Conservation (phyloP, 2,113 vertebrate species). For the Sarotherodon lohbergeri region DNA sequence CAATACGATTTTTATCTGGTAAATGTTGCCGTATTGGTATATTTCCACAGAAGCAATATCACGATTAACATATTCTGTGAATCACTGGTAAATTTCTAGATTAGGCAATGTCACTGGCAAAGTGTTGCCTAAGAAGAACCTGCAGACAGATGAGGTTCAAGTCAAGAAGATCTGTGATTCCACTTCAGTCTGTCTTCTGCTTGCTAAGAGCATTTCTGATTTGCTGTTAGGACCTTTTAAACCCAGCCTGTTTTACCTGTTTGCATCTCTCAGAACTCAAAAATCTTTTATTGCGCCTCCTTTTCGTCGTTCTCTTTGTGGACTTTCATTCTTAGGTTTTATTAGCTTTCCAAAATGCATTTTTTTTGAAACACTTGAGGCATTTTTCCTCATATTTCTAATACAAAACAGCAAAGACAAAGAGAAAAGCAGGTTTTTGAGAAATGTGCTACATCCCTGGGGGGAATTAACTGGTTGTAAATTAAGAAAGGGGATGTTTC, state of each 20-base stretch:
- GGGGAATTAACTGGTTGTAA: not conserved
- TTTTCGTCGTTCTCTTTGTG: not conserved
- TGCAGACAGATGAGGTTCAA: not conserved
- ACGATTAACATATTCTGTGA: not conserved
- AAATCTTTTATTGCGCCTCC: not conserved
- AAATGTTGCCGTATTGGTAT: not conserved
- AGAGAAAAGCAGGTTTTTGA: not conserved
- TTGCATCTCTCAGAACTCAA: not conserved
- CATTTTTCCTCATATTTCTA: not conserved
- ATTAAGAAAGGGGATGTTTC: not conserved
- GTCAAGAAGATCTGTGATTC: not conserved
- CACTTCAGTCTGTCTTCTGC: not conserved
- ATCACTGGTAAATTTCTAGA: not conserved
- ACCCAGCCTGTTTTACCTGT: not conserved
- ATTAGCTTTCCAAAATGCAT: not conserved
- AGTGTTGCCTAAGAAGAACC: not conserved
- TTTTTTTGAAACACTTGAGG: not conserved
- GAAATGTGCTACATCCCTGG: not conserved
- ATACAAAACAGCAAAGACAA: not conserved
- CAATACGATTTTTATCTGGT: not conserved
- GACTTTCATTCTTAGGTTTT: not conserved
- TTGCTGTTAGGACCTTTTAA: not conserved
- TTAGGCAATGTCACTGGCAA: not conserved
- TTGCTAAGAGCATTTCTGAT: not conserved
- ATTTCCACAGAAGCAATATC: not conserved